Evolutionary conservation across 2,888 invertebrate genomes (phyloP).

Genomic region (Enoplolaimus lenunculus): DNA sequence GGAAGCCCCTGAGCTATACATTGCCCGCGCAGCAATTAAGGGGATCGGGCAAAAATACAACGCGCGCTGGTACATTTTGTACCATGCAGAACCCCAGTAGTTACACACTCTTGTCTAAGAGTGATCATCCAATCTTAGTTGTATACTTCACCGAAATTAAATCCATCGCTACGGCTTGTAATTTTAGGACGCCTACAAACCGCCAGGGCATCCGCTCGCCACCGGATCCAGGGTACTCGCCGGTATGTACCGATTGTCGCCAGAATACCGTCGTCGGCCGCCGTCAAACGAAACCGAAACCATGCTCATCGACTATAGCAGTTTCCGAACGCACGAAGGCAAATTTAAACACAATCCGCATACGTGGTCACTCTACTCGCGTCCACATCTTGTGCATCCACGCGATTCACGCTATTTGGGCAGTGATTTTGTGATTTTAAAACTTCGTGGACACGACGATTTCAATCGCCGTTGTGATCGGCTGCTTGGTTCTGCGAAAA

Average conservation of each 20-base stretch:
- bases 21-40: too few species aligned
- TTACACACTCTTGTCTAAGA: too few species aligned
- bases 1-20: too few species aligned
- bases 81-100: too few species aligned
- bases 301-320: neutral
- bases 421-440: neutral
- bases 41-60: too few species aligned
- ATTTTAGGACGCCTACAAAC: too few species aligned
- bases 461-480: neutral
- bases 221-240: neutral
- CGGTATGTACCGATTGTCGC: neutral
- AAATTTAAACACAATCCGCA: neutral
- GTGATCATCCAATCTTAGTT: too few species aligned
- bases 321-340: too few species aligned
- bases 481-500: neutral
- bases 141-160: too few species aligned
- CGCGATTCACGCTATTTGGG: neutral
- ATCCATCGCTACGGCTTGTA: too few species aligned
- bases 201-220: neutral
- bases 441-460: neutral
- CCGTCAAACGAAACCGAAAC: neutral
- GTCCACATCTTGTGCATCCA: neutral
- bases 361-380: neutral
- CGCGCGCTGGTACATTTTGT: too few species aligned
- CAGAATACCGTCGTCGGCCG: neutral